A percentile compares a stretch with the other conserved stretches of the same genome.
Conservation (phyloP, 2,888 invertebrate species). For the Folsomia manolachei region DNA sequence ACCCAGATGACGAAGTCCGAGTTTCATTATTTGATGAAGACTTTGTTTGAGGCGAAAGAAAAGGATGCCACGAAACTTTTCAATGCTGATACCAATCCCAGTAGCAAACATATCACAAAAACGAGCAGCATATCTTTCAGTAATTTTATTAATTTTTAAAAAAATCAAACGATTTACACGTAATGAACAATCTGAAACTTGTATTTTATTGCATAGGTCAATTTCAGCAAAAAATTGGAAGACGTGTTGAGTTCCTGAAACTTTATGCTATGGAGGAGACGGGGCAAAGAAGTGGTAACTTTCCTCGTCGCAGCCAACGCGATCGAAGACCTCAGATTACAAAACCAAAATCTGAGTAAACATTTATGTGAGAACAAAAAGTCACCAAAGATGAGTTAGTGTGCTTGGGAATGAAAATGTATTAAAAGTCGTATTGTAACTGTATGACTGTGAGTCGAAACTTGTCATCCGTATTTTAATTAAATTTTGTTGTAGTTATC, state of each 20-base stretch:
- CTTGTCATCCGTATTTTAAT: too few species aligned
- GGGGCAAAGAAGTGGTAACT: constrained; percentile 8
- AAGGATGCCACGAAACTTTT: not conserved
- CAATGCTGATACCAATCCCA: not conserved
- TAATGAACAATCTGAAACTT: too few species aligned
- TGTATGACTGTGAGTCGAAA: not conserved
- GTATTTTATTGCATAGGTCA: constrained; percentile 1
- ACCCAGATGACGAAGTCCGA: not conserved
- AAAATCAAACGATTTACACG: not conserved
- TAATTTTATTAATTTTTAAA: not conserved
- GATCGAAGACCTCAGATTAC: not conserved
- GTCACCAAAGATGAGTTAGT: not conserved
- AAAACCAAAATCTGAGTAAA: constrained; percentile 7
- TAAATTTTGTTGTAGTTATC: too few species aligned
- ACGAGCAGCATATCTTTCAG: not conserved
- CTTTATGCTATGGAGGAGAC: constrained; percentile 15
- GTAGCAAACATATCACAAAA: not conserved
- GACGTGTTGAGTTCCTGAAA: constrained; percentile 12
- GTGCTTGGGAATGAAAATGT: too few species aligned
- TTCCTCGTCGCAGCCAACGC: constrained; percentile 5
- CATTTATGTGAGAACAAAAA: not conserved
- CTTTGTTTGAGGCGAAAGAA: constrained; percentile 8
- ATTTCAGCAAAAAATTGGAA: not conserved
- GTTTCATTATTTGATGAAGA: constrained; percentile 1
- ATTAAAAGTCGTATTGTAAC: not conserved